Percentiles rank a stretch among this genome's conserved stretches.
Evolutionary conservation across 2,888 invertebrate species (phyloP).

Genomic region (Xestia c-nigrum): DNA sequence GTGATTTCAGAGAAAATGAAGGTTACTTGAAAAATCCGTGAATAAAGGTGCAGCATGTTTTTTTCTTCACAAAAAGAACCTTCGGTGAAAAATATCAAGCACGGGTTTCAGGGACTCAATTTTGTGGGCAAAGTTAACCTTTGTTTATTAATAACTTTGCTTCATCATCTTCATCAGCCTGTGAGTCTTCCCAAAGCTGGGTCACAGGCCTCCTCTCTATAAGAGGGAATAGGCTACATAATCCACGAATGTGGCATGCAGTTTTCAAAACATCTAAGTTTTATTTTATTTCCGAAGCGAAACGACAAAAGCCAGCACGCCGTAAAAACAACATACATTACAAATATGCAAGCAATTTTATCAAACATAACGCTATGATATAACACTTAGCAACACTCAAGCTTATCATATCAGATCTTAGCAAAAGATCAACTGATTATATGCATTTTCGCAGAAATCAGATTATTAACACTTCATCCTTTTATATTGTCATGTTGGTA

Average conservation of each 20-base stretch:
- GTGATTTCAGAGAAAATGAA: background rate
- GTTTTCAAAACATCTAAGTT: background rate
- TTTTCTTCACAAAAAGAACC: background rate
- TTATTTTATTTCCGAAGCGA: background rate
- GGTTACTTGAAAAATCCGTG: background rate
- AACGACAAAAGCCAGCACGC: background rate
- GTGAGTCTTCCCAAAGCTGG: no score
- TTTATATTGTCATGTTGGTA: background rate
- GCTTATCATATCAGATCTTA: conserved; percentile 27
- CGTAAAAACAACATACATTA: background rate
- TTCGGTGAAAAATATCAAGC: background rate
- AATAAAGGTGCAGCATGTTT: background rate
- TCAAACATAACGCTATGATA: conserved; percentile 15
- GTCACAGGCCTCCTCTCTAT: no score
- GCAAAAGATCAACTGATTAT: conserved; percentile 23
- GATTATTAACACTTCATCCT: conserved; percentile 25
- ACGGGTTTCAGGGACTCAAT: background rate
- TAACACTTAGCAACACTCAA: background rate
- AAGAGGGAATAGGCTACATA: no score
- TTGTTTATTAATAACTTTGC: background rate
- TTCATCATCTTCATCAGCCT: no score
- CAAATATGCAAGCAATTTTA: background rate
- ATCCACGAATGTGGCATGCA: background rate
- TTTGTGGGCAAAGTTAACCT: background rate
- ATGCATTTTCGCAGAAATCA: conserved; percentile 15